Evolutionary conservation across 2,113 vertebrate species (phyloP).

Genomic region (Chloebia gouldiae): DNA sequence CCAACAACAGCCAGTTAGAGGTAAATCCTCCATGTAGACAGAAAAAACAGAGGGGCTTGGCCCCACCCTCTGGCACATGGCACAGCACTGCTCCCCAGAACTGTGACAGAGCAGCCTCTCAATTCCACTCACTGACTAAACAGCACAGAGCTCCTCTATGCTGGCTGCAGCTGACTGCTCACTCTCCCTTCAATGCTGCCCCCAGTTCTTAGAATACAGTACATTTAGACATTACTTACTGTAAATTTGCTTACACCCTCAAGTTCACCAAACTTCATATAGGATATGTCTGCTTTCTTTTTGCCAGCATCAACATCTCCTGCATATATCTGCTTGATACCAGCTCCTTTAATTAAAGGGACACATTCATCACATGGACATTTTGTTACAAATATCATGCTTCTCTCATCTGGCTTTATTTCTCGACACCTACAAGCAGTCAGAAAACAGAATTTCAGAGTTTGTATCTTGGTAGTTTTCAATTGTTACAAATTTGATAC

Average conservation of each 20-base stretch:
- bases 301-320: constrained; percentile 88
- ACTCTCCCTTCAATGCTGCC: background rate
- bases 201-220: background rate
- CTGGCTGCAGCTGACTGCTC: background rate
- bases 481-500: background rate
- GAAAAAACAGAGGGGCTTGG: background rate
- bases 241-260: constrained; percentile 84
- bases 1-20: background rate
- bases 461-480: background rate
- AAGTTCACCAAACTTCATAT: constrained; percentile 85
- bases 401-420: constrained; percentile 83
- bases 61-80: background rate
- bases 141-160: background rate
- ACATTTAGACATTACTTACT: constrained; percentile 73
- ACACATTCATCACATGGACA: constrained; percentile 95
- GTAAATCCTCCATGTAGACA: background rate
- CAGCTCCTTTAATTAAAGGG: constrained; percentile 89
- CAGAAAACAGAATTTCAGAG: background rate
- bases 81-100: background rate
- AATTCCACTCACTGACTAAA: background rate
- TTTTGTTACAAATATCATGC: constrained; percentile 94
- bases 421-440: constrained; percentile 80
- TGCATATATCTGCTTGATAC: constrained; percentile 92
- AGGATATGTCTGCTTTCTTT: constrained; percentile 93
- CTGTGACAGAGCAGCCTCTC: background rate